Evolutionary conservation across 2,888 invertebrate genomes (phyloP).

Genomic region (Oxycera nigricornis): DNA sequence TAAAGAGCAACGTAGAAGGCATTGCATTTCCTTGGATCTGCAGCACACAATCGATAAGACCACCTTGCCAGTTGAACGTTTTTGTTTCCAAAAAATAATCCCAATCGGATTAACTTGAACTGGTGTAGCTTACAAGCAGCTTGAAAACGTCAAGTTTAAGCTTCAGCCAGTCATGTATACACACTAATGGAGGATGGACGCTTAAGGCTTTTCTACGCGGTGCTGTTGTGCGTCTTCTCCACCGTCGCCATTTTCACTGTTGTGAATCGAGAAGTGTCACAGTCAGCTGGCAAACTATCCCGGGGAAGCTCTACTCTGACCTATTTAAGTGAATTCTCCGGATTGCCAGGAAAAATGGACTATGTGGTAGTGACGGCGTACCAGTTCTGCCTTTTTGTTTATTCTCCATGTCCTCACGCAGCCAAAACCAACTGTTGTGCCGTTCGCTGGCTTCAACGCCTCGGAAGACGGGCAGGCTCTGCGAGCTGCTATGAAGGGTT

Average conservation of each 20-base stretch:
- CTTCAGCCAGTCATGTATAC: too few species aligned
- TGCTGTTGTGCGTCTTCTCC: background rate
- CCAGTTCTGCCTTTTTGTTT: too few species aligned
- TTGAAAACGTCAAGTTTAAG: too few species aligned
- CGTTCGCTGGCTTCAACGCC: constrained; percentile 68
- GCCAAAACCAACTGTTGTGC: constrained; percentile 66
- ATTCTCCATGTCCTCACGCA: too few species aligned
- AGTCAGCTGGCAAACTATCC: background rate
- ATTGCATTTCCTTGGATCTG: too few species aligned
- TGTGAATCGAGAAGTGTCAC: background rate
- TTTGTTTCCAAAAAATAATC: too few species aligned
- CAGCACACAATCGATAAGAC: too few species aligned
- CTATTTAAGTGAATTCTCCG: background rate
- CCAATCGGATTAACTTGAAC: too few species aligned
- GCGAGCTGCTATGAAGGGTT: constrained; percentile 73
- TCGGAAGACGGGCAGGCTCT: constrained; percentile 69
- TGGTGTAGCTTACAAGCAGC: too few species aligned
- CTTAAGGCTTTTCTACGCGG: background rate
- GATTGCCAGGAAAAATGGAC: background rate
- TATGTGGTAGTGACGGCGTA: background rate
- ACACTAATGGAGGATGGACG: too few species aligned
- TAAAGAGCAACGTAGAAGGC: too few species aligned
- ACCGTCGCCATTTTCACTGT: background rate
- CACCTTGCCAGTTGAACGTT: too few species aligned
- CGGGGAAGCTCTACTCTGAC: background rate